A percentile compares a stretch with the other conserved stretches of the same genome.
phyloP scores from a whole-genome alignment of 2,888 invertebrate species.

The Pherbina coryleti region DNA sequence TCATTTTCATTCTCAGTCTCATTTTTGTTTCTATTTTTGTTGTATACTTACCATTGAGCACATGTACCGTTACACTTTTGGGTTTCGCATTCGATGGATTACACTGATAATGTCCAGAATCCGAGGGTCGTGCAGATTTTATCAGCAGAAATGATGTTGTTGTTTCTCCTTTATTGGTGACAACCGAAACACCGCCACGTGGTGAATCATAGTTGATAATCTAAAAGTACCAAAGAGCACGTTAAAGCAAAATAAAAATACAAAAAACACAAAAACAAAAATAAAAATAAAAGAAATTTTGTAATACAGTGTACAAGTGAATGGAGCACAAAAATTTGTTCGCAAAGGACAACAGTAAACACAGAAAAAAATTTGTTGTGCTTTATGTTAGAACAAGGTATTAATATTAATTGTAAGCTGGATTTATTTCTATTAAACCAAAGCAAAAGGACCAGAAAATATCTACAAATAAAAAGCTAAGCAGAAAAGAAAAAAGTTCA shows the following conservation, averaged over 20 bases:
- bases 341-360: no score
- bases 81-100: constrained; percentile 94
- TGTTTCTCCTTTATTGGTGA: constrained; percentile 91
- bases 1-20: background rate
- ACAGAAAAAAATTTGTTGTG: no score
- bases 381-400: no score
- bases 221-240: constrained; percentile 71
- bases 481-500: no score
- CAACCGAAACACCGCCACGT: constrained; percentile 90
- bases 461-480: background rate
- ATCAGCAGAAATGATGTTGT: constrained; percentile 91
- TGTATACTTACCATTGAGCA: constrained; percentile 86
- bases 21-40: constrained; percentile 49
- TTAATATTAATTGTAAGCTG: no score
- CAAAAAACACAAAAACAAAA: background rate
- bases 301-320: background rate
- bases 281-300: background rate
- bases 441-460: no score
- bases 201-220: constrained; percentile 95
- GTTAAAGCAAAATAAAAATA: background rate
- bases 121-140: constrained; percentile 86
- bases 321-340: no score
- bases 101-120: constrained; percentile 93
- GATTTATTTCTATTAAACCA: no score
- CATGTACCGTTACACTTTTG: constrained; percentile 91